Base-by-base conservation (phyloP, 23 tunicate species). In the Ascidia mentula region DNA sequence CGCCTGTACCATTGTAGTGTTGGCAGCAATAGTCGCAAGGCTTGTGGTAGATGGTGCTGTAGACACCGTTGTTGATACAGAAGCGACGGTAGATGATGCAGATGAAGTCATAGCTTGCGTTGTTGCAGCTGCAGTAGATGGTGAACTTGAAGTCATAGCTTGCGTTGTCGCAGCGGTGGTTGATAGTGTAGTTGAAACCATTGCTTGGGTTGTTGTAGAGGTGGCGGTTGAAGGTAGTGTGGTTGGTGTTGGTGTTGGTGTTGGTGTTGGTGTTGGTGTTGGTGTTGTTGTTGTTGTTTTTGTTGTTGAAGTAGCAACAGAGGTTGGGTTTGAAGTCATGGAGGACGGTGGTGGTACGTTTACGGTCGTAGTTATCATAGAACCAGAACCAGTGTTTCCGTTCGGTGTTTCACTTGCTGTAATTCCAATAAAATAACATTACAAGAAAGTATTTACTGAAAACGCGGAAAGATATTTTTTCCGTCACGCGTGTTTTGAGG, bases 211-310 rank as follows among this genome's bases (percentile, higher is more conserved):
- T 37, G 85, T 38, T 38, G 37, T 69, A 15, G 72, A n/a, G 9
- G 53, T 72, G 15, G 85, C 39, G 60, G 53, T 39, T 30, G 60
- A 18, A n/a, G 53, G 32, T 31, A 35, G 6, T 18, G 38, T 35
- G 1, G 38, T 6, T 24, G 33, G 40, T 18, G 45, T 69, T 22
- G 75, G 18, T 39, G 60, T 32, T 12, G 61, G 40, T 7, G 34
- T 38, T 3, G 85, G 69, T 0, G 85, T 37, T 34, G 61, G 4
- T 12, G 69, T 22, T 34, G 34, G 33, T 7, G 39, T 80, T 2
- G 84, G 8, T 80, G 53, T n/a, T 8, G 36, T 35, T 2, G 33
- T 36, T 31, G 79, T 79, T n/a, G 82, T 60, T 12, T 32, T 31
- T 30, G 35, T 12, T 32, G 32, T 72, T 13, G 77, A 9, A 6